Evolutionary conservation across 2,888 invertebrate species (phyloP), one percentile per base, ranked within the genome.

Genomic region (Morpho deidamia): DNA sequence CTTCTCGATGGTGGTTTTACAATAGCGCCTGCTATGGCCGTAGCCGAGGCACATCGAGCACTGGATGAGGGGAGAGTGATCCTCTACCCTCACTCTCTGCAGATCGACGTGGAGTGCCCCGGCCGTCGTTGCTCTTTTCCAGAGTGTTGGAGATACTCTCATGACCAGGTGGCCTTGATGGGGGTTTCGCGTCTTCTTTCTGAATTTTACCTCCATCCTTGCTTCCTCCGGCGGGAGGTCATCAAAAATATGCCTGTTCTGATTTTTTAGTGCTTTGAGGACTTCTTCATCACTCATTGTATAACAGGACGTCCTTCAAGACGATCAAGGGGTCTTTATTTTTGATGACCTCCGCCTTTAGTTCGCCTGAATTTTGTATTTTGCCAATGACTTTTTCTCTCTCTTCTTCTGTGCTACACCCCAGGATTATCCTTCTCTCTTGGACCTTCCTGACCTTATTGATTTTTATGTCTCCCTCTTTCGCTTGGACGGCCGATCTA

Each of bases 21-120:
- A n/a, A n/a, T n/a, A n/a, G n/a, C n/a, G n/a, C n/a, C n/a, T n/a
- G n/a, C n/a, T n/a, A n/a, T n/a, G n/a, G n/a, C n/a, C n/a, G n/a
- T n/a, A n/a, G n/a, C 51, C 45, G 44, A 51, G 40, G 41, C 45
- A 51, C 8, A 38, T 11, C 7, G 45, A 44, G 9, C 45, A 51
- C 11, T 51, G 51, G 5, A 45, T 33, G 1, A 51, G 41, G 1
- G 51, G 51, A 7, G 51, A 34, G 8, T 51, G 45, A 11, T 51
- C 45, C 8, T 32, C 35, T 5, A 45, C 45, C 1, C 12, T 2
- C 1, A 51, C 41, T 9, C 41, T 23, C n/a, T 51, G 51, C 9
- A 45, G 12, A 32, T 51, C 51, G 7, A 51, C n/a, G 43, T 43
- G 43, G 1, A 43, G 32, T 14, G 10, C 7, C 7, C 11, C 43